These are phyloP conservation scores for Poecilia velifera DNA, from an alignment of 2,797 vertebrate genomes.

Conservation along the genomic window DNA sequence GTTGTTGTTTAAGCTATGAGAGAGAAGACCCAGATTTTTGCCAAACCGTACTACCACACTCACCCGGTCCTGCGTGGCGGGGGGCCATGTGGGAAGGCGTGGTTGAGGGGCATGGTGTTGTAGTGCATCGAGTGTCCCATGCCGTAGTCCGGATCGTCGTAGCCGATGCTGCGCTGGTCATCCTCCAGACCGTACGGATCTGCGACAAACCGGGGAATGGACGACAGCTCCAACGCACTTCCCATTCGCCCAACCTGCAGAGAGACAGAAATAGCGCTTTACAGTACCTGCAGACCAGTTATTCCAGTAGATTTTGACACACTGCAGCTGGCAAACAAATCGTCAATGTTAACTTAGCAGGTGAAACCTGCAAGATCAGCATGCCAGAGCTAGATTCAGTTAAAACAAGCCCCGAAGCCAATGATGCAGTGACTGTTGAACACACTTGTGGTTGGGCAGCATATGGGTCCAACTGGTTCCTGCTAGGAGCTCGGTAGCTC, in stretches of 20 bases:
- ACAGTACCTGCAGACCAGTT: neutral
- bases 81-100: constrained; percentile 73
- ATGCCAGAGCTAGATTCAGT: neutral
- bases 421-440: neutral
- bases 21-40: neutral
- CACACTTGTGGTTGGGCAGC: constrained; percentile 92
- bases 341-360: neutral
- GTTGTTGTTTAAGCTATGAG: neutral
- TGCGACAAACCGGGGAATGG: constrained; percentile 85
- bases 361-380: neutral
- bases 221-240: constrained; percentile 88
- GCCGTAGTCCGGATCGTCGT: constrained; percentile 91
- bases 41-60: neutral
- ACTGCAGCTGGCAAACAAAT: neutral
- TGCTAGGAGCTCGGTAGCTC: constrained; percentile 88
- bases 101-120: constrained; percentile 87
- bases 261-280: neutral
- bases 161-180: constrained; percentile 92
- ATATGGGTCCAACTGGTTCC: constrained; percentile 90
- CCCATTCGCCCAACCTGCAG: constrained; percentile 84
- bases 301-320: neutral
- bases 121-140: constrained; percentile 85
- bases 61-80: constrained; percentile 91
- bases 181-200: constrained; percentile 93
- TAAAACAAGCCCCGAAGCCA: neutral